Conservation (phyloP, 92 coral and sea anemone species). For the Epizoanthus ramosus region DNA sequence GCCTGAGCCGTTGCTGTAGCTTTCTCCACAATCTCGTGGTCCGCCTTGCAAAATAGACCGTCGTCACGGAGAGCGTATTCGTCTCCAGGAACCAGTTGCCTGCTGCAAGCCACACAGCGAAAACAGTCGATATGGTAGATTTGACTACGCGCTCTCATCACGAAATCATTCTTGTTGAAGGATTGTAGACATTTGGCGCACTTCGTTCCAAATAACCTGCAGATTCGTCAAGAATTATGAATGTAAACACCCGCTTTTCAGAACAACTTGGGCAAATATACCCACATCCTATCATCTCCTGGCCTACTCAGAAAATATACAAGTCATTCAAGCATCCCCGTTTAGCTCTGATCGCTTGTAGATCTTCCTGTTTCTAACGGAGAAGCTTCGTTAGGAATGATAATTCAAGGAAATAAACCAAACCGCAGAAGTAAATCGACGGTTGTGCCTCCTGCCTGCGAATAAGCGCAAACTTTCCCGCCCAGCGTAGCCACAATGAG, state of each 20-base stretch:
- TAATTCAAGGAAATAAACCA: conserved; percentile 50
- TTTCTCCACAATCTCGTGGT: conserved; percentile 97
- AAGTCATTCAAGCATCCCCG: neutral
- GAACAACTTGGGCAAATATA: conserved; percentile 91
- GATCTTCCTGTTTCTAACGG: conserved; percentile 3
- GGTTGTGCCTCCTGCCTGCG: conserved; percentile 85
- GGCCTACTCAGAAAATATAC: conserved; percentile 16
- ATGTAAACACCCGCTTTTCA: conserved; percentile 63
- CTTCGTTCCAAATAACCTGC: conserved; percentile 97
- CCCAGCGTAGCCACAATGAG: conserved; percentile 86
- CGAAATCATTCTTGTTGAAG: conserved; percentile 95
- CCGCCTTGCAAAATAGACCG: conserved; percentile 96
- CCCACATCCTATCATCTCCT: conserved; percentile 57
- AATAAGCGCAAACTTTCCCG: conserved; percentile 91
- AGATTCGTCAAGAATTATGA: conserved; percentile 47
- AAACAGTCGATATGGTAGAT: conserved; percentile 98
- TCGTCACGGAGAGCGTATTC: conserved; percentile 97
- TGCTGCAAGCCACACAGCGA: conserved; percentile 98
- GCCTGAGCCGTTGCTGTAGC: conserved; percentile 94
- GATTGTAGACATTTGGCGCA: conserved; percentile 96
- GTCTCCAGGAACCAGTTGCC: conserved; percentile 96
- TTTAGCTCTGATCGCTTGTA: conserved; percentile 1
- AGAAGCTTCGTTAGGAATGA: conserved; percentile 19
- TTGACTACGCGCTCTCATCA: conserved; percentile 95
- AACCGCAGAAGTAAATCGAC: conserved; percentile 75